Evolutionary conservation across 1,140 invertebrate genomes (phyloP), one percentile per base, ranked within the genome.

Genomic region (Anagrus nilaparvatae): DNA sequence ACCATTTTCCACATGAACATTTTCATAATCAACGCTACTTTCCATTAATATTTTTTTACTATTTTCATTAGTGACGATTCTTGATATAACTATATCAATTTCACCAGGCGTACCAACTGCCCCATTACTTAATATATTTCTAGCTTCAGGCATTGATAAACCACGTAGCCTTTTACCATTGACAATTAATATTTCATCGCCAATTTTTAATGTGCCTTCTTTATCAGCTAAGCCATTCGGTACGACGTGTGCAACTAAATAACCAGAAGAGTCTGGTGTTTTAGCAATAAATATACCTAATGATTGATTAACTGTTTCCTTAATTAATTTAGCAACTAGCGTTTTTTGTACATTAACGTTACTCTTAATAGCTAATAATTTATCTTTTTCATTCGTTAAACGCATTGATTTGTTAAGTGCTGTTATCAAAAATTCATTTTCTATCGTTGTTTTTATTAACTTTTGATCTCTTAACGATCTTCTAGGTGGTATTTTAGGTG

Each of bases 281-380:
- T 86, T 86, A 2, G 84, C 83, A 38, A 91, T 87, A 53, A 85
- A 84, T 51, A 91, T 85, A 3, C 87, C 87, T 13, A 91, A 59
- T 60, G 84, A 84, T 53, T 84, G 80, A 24, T 70, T 65, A 1
- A 77, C 70, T 43, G 74, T 70, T 43, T 71, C 74, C 54, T 82
- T 80, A 5, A 72, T 59, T 14, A 90, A 72, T 50, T 79, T 74
- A 8, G 87, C 75, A 17, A 83, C 71, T 56, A 77, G 77, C 49
- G 71, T 74, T 30, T 74, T 67, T 17, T 60, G 63, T 37, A 60
- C 67, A 28, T 71, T 53, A 13, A 55, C 43, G 54, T 58, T 63
- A 58, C 71, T 58, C 55, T 64, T 54, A 52, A 76, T 46, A 8
- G 18, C 32, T 18, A 19, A 5, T 5, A 34, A 18, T n/a, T 34